phyloP scores from a whole-genome alignment of 2,113 vertebrate species.

The Saiga tatarica region DNA sequence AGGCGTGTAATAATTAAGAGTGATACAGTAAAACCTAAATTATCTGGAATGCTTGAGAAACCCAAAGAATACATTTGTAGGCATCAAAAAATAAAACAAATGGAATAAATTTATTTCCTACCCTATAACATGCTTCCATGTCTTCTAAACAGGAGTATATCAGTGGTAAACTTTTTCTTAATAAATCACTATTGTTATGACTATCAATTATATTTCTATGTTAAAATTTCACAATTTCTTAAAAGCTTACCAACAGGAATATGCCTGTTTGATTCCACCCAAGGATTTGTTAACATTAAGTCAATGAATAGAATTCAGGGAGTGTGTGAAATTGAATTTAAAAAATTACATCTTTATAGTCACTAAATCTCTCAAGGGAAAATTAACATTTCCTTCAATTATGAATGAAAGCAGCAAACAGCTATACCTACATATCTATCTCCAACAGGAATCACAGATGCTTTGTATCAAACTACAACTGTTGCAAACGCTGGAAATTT shows the following conservation, averaged over 20 bases:
- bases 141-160: background rate
- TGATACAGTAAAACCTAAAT: background rate
- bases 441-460: background rate
- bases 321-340: background rate
- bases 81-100: background rate
- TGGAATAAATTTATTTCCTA: background rate
- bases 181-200: background rate
- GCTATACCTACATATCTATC: background rate
- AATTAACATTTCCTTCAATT: slow-evolving; percentile 8
- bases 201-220: background rate
- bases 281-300: background rate
- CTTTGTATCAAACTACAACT: background rate
- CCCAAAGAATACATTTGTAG: background rate
- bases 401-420: background rate
- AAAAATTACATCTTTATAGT: background rate
- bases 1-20: background rate
- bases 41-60: background rate
- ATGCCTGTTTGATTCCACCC: background rate
- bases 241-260: background rate
- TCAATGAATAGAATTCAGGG: background rate
- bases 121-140: background rate
- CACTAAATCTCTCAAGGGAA: background rate
- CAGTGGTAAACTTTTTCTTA: background rate
- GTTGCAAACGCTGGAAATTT: background rate
- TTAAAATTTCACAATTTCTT: background rate